These are phyloP conservation scores for Anguilla obscura DNA, from an alignment of 2,797 vertebrate species.

Conservation along the genomic window DNA sequence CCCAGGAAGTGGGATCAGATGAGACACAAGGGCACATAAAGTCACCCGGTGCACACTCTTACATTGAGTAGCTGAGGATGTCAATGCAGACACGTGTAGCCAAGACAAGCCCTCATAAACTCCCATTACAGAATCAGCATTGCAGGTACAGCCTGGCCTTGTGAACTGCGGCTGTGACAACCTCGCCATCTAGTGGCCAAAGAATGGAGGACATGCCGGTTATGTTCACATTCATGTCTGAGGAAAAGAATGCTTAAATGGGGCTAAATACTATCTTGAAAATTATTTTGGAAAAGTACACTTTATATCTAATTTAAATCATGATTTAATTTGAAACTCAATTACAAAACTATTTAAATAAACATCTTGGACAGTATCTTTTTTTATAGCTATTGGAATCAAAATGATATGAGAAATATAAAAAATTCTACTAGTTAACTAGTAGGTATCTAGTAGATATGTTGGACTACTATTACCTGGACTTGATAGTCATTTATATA, in stretches of 20 bases:
- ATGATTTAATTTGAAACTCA: not conserved
- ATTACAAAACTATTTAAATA: not conserved
- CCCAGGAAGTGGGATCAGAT: slow-evolving; percentile 1
- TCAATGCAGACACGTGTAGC: slow-evolving; percentile 10
- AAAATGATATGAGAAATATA: not conserved
- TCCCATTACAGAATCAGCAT: not conserved
- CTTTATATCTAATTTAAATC: no score
- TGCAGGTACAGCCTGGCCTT: no score
- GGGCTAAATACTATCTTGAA: not conserved
- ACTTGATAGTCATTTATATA: not conserved
- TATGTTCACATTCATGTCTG: not conserved
- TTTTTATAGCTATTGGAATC: not conserved
- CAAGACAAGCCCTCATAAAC: not conserved
- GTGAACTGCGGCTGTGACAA: slow-evolving; percentile 33
- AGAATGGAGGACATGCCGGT: slow-evolving; percentile 2
- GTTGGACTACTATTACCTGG: not conserved
- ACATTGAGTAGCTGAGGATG: not conserved
- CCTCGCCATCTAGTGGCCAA: slow-evolving; percentile 67
- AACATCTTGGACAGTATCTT: not conserved
- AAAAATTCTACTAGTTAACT: not conserved
- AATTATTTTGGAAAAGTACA: no score
- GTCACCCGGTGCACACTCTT: not conserved
- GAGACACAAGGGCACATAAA: not conserved
- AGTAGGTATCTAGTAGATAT: not conserved
- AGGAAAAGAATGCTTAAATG: not conserved